phyloP scores from a whole-genome alignment of 2,888 invertebrate genomes.

The Clivina fossor region DNA sequence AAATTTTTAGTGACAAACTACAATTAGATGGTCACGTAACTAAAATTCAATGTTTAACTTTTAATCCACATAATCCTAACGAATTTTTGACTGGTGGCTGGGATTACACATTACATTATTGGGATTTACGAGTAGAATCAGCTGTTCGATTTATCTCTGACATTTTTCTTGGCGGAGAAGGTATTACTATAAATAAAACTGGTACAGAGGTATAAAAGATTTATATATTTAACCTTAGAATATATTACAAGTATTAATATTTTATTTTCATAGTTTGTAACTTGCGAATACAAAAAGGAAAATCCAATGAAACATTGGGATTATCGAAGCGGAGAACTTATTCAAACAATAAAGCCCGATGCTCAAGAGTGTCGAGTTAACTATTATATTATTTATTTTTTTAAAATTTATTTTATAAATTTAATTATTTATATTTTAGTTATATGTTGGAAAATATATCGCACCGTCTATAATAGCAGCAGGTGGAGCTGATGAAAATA shows the following conservation, averaged over 20 bases:
- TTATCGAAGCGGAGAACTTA: constrained; percentile 64
- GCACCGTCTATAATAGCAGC: constrained; percentile 60
- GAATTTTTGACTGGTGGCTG: constrained; percentile 70
- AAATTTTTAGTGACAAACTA: constrained; percentile 36
- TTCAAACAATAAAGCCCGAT: constrained; percentile 62
- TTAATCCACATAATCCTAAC: constrained; percentile 65
- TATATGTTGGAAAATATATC: constrained; percentile 65
- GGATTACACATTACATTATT: constrained; percentile 67
- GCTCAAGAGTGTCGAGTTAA: constrained; percentile 46
- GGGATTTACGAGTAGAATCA: constrained; percentile 67
- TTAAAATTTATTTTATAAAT: constrained; percentile 28
- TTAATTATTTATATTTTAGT: constrained; percentile 53
- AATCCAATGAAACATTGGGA: constrained; percentile 67
- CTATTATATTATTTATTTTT: constrained; percentile 15
- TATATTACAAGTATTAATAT: no score
- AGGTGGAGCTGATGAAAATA: constrained; percentile 63
- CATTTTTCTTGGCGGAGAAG: constrained; percentile 68
- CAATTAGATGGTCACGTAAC: constrained; percentile 63
- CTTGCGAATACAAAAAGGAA: constrained; percentile 66
- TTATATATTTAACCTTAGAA: constrained; percentile 15
- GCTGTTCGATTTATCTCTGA: constrained; percentile 61
- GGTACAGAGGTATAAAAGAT: constrained; percentile 61
- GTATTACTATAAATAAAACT: constrained; percentile 63
- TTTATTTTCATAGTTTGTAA: constrained; percentile 57
- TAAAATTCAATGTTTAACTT: constrained; percentile 65